phyloP scores from a whole-genome alignment of 92 coral and sea anemone genomes.

The Siderastrea siderea region DNA sequence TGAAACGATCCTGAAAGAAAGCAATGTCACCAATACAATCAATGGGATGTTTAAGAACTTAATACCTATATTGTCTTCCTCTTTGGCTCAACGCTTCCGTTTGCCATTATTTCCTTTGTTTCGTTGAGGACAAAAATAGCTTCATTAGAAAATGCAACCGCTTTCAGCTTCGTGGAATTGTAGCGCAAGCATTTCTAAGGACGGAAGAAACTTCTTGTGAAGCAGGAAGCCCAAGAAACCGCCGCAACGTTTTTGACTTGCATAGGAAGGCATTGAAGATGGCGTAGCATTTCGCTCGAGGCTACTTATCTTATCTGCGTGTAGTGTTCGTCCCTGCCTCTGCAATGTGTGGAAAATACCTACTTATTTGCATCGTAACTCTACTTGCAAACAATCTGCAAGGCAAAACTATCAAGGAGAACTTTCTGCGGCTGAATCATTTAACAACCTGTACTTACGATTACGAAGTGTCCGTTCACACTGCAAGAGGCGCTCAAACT shows the following conservation, averaged over 20 bases:
- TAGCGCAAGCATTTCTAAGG: neutral
- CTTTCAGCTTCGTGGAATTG: neutral
- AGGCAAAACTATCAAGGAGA: neutral
- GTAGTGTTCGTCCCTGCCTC: neutral
- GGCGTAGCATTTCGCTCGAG: neutral
- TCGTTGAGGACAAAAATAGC: neutral
- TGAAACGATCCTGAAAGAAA: conserved; percentile 1
- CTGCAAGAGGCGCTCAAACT: conserved; percentile 88
- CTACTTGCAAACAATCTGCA: neutral
- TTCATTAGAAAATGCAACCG: neutral
- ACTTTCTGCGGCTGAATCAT: neutral
- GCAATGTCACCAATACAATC: neutral
- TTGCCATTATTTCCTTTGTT: neutral
- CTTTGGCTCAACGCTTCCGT: neutral
- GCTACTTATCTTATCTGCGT: neutral
- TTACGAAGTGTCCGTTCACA: conserved; percentile 81
- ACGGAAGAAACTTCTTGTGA: neutral
- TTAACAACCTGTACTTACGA: conserved; percentile 75
- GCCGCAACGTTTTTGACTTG: neutral
- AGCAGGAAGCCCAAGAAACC: neutral
- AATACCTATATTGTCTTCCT: neutral
- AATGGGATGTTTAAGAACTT: neutral
- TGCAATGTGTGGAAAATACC: neutral
- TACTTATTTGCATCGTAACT: neutral
- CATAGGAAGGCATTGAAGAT: neutral